Evolutionary conservation across 2,113 vertebrate species (phyloP).

Genomic region (Xenopus laevis): DNA sequence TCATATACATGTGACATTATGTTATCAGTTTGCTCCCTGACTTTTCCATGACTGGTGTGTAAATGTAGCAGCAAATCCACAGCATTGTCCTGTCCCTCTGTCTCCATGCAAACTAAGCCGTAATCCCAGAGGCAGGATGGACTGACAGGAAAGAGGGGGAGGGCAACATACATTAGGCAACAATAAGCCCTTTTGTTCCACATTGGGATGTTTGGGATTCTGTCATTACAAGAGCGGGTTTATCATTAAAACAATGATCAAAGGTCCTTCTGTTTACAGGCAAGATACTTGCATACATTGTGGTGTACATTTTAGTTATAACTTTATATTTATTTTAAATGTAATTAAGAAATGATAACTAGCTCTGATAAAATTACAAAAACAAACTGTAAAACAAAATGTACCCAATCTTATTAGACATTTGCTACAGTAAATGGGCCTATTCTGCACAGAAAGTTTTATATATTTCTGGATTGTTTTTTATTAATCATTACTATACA

Average conservation of each 20-base stretch:
- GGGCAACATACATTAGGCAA: conserved; percentile 21
- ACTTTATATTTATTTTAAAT: neutral
- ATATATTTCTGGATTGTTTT: no score
- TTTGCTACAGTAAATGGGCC: no score
- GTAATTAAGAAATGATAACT: neutral
- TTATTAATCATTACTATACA: no score
- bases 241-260: conserved; percentile 31
- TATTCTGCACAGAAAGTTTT: no score
- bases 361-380: no score
- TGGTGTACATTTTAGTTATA: neutral
- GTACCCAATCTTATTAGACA: no score
- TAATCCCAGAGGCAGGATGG: conserved; percentile 14
- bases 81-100: neutral
- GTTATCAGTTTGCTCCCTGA: no score
- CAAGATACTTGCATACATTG: neutral
- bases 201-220: conserved; percentile 7
- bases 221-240: conserved; percentile 16
- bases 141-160: conserved; percentile 22
- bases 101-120: conserved; percentile 25
- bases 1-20: no score
- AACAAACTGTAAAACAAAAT: no score
- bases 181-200: conserved; percentile 30
- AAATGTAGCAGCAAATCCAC: neutral
- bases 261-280: conserved; percentile 3
- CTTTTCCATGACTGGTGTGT: no score